Conservation (phyloP, 2,888 invertebrate species). For the Himalopsyche tibetana region DNA sequence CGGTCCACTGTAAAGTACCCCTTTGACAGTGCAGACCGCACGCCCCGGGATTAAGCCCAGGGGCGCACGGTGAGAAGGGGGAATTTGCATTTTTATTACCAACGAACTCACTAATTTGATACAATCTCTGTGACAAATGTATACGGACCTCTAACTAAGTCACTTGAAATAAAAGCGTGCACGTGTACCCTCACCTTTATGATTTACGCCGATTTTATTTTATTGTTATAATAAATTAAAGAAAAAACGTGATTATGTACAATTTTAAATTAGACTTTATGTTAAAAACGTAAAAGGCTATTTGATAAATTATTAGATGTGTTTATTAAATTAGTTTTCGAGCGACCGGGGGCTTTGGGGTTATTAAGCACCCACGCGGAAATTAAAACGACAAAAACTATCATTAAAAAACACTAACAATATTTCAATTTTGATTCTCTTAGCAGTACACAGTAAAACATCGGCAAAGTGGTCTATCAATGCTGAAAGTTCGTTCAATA, state of each 20-base stretch:
- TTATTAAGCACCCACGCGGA: neutral
- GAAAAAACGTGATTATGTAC: slow-evolving; percentile 26
- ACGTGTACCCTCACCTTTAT: slow-evolving; percentile 39
- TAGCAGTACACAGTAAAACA: no score
- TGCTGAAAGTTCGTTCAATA: no score
- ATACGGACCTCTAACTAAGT: slow-evolving; percentile 22
- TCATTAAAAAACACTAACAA: neutral
- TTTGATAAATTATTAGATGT: slow-evolving; percentile 19
- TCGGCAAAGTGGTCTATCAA: no score
- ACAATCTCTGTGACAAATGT: slow-evolving; percentile 61
- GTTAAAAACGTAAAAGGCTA: neutral
- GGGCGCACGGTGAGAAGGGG: slow-evolving; percentile 34
- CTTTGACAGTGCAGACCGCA: slow-evolving; percentile 23
- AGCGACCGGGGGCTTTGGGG: neutral
- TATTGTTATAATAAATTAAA: slow-evolving; percentile 20
- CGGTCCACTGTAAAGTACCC: neutral
- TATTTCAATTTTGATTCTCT: no score
- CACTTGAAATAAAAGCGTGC: slow-evolving; percentile 45
- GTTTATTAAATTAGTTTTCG: slow-evolving; percentile 24
- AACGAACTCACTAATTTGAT: slow-evolving; percentile 61
- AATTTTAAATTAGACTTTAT: slow-evolving; percentile 30
- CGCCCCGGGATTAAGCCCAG: slow-evolving; percentile 31
- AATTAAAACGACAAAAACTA: neutral
- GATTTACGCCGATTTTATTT: slow-evolving; percentile 47
- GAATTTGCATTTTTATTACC: slow-evolving; percentile 61